Base-by-base conservation (phyloP, 2,113 vertebrate genomes). In the Poecile atricapillus region DNA sequence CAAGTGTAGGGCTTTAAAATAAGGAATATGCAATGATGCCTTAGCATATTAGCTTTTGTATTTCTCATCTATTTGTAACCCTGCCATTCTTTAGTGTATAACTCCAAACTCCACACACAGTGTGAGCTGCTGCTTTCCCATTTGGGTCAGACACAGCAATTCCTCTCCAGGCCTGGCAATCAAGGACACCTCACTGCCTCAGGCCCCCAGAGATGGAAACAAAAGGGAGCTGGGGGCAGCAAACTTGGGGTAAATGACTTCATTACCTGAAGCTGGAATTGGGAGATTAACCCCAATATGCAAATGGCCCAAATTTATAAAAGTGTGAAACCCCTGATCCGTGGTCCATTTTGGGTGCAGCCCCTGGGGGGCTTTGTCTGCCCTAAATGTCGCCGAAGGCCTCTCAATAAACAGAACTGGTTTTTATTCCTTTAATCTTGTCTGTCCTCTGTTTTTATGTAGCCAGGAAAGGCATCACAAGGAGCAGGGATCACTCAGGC, bases 301-400 rank as follows among this genome's bases (percentile, higher is more conserved):
- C 6, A 27, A 78, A 52, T 5, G 23, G 4, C 0, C 46, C 59
- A 63, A 63, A 77, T 0, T 41, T 10, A 63, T 27, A 3, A 43
- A 63, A 27, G 14, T 22, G 4, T 43, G 46, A 41, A 39, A 27
- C 5, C 5, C 0, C 0, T n/a, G 37, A 41, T 5, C 14, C 30
- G 13, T 33, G 3, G 5, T 20, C 21, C 13, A 63, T 63, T 63
- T 43, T 28, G 47, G 37, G 37, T 52, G 35, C 0, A 63, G 4
- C 17, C 10, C 35, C 17, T 24, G 58, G 3, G 9, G 28, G 4
- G 13, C 13, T 77, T 33, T 1, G 2, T 27, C 23, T 63, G 37
- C 30, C 23, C 2, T 0, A 21, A 50, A 52, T 52, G 23, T 4
- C 1, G 18, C 23, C 52, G 30, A 27, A 28, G 8, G 2, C 22